These are phyloP conservation scores for Empidonax traillii DNA, from an alignment of 2,113 vertebrate genomes.

Conservation along the genomic window DNA sequence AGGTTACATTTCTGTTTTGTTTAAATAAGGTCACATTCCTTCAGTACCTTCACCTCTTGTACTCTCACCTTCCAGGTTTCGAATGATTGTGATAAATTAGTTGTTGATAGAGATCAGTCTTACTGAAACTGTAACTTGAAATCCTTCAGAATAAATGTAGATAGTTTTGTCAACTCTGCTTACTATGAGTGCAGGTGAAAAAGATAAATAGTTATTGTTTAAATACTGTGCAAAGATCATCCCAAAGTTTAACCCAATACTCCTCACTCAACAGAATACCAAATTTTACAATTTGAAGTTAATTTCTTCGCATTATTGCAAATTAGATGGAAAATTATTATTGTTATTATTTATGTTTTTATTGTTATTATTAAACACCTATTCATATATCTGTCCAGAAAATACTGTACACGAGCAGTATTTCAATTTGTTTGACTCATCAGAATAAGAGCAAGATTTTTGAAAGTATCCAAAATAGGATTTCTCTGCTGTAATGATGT, in stretches of 20 bases:
- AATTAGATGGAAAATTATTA: not conserved
- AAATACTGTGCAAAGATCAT: not conserved
- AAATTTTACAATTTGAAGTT: not conserved
- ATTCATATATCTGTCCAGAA: not conserved
- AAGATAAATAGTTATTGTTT: not conserved
- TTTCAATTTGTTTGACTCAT: not conserved
- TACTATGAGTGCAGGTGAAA: not conserved
- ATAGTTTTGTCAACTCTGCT: not conserved
- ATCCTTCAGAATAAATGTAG: not conserved
- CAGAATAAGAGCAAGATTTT: not conserved
- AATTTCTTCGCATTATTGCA: not conserved
- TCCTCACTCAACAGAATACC: not conserved
- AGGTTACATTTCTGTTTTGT: slow-evolving; percentile 41
- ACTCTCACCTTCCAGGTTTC: not conserved
- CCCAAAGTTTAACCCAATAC: not conserved
- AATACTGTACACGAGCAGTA: not conserved
- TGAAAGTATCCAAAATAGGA: not conserved
- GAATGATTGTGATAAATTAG: slow-evolving; percentile 42
- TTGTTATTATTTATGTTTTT: not conserved
- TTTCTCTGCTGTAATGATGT: not conserved
- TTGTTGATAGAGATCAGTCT: not conserved
- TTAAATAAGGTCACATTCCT: slow-evolving; percentile 31
- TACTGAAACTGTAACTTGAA: not conserved
- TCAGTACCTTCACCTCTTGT: not conserved
- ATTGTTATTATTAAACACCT: not conserved